Conservation (phyloP, 2,888 invertebrate genomes). For the Tipula unca region DNA sequence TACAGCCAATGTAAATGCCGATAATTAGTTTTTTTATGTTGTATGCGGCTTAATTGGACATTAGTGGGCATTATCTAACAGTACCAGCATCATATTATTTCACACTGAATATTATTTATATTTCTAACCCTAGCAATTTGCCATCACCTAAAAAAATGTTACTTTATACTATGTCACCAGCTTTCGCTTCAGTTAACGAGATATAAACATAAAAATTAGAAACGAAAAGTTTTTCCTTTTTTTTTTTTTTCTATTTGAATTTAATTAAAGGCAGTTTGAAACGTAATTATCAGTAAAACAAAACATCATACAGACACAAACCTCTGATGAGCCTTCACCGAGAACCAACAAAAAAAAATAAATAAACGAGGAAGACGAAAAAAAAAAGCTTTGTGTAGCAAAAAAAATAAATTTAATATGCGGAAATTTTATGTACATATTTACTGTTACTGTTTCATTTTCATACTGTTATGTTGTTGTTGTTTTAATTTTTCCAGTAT, state of each 20-base stretch:
- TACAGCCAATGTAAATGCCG: too few relatives aligned
- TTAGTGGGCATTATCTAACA: too few relatives aligned
- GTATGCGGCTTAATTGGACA: too few relatives aligned
- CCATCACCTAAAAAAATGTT: background rate
- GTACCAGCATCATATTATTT: background rate
- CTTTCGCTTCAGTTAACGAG: background rate
- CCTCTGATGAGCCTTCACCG: background rate
- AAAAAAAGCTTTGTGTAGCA: background rate
- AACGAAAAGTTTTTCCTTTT: background rate
- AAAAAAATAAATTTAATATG: background rate
- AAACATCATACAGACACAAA: background rate
- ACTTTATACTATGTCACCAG: background rate
- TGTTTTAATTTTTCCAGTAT: background rate
- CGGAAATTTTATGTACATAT: constrained; percentile 14
- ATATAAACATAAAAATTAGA: background rate
- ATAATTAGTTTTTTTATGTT: too few relatives aligned
- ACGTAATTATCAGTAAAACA: background rate
- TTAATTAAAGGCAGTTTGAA: background rate
- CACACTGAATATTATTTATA: background rate
- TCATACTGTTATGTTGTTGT: background rate
- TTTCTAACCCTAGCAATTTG: background rate
- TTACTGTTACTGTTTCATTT: background rate
- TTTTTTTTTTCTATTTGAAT: background rate
- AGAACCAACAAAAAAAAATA: background rate
- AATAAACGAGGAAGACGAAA: background rate